A percentile compares a stretch with the other conserved stretches of the same genome.
These are phyloP conservation scores for Microchrysa polita DNA, from an alignment of 2,888 invertebrate species.

Conservation along the genomic window DNA sequence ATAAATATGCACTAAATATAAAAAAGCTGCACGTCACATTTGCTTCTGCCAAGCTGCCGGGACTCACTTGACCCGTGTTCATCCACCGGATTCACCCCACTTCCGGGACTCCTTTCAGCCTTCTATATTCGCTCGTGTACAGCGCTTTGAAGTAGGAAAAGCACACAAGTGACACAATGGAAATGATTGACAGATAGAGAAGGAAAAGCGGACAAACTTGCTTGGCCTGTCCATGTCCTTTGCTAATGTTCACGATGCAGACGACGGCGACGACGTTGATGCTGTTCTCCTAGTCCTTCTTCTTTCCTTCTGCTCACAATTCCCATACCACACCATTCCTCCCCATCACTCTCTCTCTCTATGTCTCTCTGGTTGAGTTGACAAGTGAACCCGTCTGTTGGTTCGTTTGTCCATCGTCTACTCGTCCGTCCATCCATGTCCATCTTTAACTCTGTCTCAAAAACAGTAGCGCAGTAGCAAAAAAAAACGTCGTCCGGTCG, in stretches of 20 bases:
- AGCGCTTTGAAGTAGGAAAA: background rate
- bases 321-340: background rate
- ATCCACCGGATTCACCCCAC: background rate
- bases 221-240: conserved; percentile 14
- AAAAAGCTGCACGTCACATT: conserved; percentile 20
- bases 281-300: too few species aligned
- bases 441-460: conserved; percentile 29
- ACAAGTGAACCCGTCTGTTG: conserved; percentile 41
- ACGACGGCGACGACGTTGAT: background rate
- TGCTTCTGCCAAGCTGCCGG: background rate
- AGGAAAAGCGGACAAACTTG: conserved; percentile 28
- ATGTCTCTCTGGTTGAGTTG: conserved; percentile 2
- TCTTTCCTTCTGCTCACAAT: too few species aligned
- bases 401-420: background rate
- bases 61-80: conserved; percentile 30
- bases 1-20: too few species aligned
- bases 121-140: conserved; percentile 9
- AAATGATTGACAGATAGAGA: conserved; percentile 39
- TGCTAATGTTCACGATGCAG: conserved; percentile 8
- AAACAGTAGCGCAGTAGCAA: background rate
- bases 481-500: conserved; percentile 7
- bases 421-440: background rate
- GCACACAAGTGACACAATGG: conserved; percentile 34
- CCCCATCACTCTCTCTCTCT: background rate
- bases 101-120: conserved; percentile 9